These are phyloP conservation scores for Psilopogon haemacephalus DNA, from an alignment of 2,113 vertebrate genomes.

Conservation along the genomic window DNA sequence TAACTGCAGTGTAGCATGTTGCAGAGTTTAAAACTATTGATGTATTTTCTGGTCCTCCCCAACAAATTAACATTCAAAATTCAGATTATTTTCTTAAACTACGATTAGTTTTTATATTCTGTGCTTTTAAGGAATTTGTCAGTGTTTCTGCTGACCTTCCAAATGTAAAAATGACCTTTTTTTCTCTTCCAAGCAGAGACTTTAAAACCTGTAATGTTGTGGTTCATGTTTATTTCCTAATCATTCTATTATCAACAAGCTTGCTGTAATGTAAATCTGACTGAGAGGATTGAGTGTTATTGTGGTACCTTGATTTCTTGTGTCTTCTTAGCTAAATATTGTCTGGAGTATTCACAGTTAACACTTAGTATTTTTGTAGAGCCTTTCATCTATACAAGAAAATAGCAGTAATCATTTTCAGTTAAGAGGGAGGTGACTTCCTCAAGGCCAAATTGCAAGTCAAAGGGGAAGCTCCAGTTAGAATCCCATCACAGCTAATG, in stretches of 20 bases:
- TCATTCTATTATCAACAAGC: neutral
- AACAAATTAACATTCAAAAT: neutral
- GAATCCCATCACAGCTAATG: neutral
- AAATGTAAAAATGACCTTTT: neutral
- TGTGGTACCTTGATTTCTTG: neutral
- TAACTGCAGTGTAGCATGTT: neutral
- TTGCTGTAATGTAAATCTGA: neutral
- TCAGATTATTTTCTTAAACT: neutral
- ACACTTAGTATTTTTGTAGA: neutral
- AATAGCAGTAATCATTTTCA: neutral
- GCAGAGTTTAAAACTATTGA: neutral
- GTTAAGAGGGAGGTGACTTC: neutral
- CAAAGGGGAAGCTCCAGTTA: neutral
- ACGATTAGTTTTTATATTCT: neutral
- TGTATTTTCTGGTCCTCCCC: neutral
- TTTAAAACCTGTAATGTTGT: neutral
- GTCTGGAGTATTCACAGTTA: neutral
- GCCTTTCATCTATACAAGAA: neutral
- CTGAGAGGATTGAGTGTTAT: neutral
- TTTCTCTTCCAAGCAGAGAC: neutral
- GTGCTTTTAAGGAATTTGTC: neutral
- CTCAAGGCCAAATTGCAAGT: neutral
- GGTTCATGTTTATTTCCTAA: neutral
- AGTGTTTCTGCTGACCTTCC: neutral
- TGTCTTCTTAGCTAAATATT: neutral